Evolutionary conservation across 2,888 invertebrate genomes (phyloP), one percentile per base, ranked within the genome.

Genomic region (Vanessa cardui): DNA sequence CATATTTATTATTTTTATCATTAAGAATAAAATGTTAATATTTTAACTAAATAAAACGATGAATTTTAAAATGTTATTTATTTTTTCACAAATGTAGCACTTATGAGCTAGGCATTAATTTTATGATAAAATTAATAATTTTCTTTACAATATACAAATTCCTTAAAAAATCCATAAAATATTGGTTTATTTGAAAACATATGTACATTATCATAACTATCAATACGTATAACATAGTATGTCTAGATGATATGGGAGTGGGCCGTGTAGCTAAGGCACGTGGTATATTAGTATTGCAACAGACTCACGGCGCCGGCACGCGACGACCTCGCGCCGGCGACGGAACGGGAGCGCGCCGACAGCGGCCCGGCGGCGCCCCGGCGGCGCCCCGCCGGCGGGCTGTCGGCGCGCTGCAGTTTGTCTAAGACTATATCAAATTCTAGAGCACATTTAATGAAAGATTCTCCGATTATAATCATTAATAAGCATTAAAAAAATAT

Each of bases 61-160:
- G 71, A 69, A 72, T 81, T 85, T 88, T 88, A 83, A 84, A 88
- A 87, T 89, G 89, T 89, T 91, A 90, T 92, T 92, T 92, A 90
- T 92, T 91, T 90, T 71, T 90, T 87, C 88, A 88, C 87, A 90
- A 91, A 92, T 91, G 88, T 91, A 92, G 90, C 90, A 87, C 91
- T 91, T 92, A 92, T 79, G 80, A 88, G 81, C 88, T 92, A 92
- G 86, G 88, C 89, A 91, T 92, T 92, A 91, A 89, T 92, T 88
- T 88, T 90, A 92, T 88, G 87, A 92, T 90, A 91, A 90, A 89
- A 89, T 90, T 92, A 90, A 88, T 89, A 92, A 89, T 91, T 91
- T 88, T 92, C 91, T 93, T 89, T 93, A 93, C 93, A 93, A 93
- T 93, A 92, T 93, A 93, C 93, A 93, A 92, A 88, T 90, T 88